These are phyloP conservation scores for Tamias sibiricus DNA, from an alignment of 2,113 vertebrate species.

Conservation along the genomic window DNA sequence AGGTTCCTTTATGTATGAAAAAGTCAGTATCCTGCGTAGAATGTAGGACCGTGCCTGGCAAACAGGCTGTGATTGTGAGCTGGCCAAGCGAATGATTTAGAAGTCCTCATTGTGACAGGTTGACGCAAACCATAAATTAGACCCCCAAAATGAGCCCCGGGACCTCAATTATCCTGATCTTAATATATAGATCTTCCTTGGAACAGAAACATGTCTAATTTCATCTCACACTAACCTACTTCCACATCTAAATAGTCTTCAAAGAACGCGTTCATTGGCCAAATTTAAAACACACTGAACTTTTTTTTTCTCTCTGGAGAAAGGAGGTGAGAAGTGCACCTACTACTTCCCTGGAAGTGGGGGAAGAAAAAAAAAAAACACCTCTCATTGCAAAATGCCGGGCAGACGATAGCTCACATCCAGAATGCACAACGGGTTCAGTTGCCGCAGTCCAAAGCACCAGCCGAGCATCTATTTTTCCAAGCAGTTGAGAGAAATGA, in stretches of 20 bases:
- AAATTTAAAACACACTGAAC: conserved; percentile 71
- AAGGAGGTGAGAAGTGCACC: background rate
- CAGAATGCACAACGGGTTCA: conserved; percentile 49
- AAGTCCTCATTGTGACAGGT: background rate
- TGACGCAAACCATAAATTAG: background rate
- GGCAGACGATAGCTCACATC: conserved; percentile 37
- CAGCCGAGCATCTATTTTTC: conserved; percentile 87
- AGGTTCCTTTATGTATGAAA: background rate
- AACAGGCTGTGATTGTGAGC: background rate
- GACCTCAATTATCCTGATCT: background rate
- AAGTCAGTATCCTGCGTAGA: background rate
- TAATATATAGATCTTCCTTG: background rate
- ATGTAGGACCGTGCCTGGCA: background rate
- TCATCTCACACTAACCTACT: background rate
- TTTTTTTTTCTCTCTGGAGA: background rate
- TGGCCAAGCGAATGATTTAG: background rate
- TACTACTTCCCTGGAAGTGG: background rate
- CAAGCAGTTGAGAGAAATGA: conserved; percentile 85
- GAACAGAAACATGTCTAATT: background rate
- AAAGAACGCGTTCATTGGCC: conserved; percentile 2
- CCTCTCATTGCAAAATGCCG: background rate
- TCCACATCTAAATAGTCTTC: conserved; percentile 57
- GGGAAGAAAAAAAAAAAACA: conserved; percentile 38
- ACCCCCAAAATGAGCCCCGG: fast-evolving
- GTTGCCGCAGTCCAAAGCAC: conserved; percentile 74